Conservation (phyloP, 2,888 invertebrate genomes). For the Vesta saturnalis region DNA sequence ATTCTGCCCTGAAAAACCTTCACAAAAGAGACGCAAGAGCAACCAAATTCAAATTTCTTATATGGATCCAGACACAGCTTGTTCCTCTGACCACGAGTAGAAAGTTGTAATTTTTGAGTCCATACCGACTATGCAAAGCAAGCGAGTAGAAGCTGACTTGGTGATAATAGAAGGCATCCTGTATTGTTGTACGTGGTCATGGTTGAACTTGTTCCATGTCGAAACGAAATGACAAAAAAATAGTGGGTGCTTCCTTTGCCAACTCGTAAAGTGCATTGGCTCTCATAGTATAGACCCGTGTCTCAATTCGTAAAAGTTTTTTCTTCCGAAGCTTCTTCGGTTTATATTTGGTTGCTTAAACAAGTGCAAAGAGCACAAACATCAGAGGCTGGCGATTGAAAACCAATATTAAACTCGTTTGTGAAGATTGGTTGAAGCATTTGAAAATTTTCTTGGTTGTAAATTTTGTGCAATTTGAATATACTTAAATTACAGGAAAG, state of each 20-base stretch:
- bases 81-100: neutral
- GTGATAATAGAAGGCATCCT: neutral
- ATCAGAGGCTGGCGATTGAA: too few species aligned
- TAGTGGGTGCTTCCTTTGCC: neutral
- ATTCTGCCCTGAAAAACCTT: too few species aligned
- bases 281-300: neutral
- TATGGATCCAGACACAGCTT: too few species aligned
- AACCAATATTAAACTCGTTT: neutral
- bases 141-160: neutral
- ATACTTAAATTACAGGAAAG: too few species aligned
- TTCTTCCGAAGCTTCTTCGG: neutral
- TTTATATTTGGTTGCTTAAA: too few species aligned
- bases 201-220: too few species aligned
- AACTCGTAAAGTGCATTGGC: neutral
- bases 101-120: neutral
- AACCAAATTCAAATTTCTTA: too few species aligned
- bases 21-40: too few species aligned
- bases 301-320: neutral
- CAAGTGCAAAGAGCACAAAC: too few species aligned
- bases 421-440: neutral
- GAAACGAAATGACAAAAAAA: too few species aligned
- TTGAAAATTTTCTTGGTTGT: neutral
- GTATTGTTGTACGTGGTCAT: neutral
- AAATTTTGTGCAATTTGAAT: neutral
- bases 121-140: neutral